Percentiles rank a stretch among this genome's conserved stretches.
Evolutionary conservation across 2,797 vertebrate genomes (phyloP).

Genomic region (Urocyon cinereoargenteus): DNA sequence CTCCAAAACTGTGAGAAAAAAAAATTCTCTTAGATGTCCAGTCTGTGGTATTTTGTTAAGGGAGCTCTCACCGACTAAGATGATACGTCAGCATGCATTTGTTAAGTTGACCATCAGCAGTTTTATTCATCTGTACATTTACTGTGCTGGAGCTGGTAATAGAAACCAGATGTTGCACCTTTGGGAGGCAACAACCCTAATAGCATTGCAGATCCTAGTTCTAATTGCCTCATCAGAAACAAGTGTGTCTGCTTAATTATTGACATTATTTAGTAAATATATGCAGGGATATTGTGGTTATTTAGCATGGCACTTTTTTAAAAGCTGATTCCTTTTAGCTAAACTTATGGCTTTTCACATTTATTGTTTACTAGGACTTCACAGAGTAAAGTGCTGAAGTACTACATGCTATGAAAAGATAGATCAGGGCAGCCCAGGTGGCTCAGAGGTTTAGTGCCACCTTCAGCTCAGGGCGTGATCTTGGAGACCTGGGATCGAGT

Average conservation of each 20-base stretch:
- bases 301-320: not conserved
- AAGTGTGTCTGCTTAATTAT: not conserved
- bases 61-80: not conserved
- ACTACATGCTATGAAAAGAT: not conserved
- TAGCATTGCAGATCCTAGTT: not conserved
- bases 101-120: not conserved
- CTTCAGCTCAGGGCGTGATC: too few relatives aligned
- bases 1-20: not conserved
- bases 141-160: not conserved
- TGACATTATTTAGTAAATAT: slow-evolving; percentile 1
- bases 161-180: not conserved
- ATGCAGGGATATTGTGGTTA: not conserved
- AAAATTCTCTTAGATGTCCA: not conserved
- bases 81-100: not conserved
- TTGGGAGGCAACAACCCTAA: not conserved
- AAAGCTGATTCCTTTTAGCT: not conserved
- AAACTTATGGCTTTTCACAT: not conserved
- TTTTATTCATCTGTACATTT: not conserved
- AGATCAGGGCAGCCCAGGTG: not conserved
- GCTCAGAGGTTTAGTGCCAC: too few relatives aligned
- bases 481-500: too few relatives aligned
- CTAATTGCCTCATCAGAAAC: not conserved
- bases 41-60: not conserved
- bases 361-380: not conserved
- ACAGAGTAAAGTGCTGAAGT: not conserved